These are phyloP conservation scores for Diprion similis DNA, from an alignment of 1,140 invertebrate genomes.

Conservation along the genomic window DNA sequence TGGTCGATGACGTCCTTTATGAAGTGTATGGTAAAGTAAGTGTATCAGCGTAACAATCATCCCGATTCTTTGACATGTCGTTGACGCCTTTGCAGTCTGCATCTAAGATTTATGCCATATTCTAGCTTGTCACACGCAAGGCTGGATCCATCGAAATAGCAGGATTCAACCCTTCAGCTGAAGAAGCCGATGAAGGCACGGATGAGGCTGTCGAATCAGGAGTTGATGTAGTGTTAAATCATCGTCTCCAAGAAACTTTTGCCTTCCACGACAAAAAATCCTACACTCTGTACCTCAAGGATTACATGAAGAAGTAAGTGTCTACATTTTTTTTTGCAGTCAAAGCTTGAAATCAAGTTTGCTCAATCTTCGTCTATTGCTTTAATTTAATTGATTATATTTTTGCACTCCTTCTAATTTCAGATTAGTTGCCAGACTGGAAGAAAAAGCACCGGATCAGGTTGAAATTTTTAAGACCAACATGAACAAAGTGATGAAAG, in stretches of 20 bases:
- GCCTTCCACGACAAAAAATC: slow-evolving; percentile 89
- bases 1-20: slow-evolving; percentile 92
- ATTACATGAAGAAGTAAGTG: slow-evolving; percentile 94
- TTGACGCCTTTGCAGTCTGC: not conserved
- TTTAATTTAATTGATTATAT: slow-evolving; percentile 34
- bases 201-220: slow-evolving; percentile 79
- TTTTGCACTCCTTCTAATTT: not conserved
- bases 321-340: slow-evolving; percentile 16
- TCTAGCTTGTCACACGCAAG: slow-evolving; percentile 74
- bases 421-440: slow-evolving; percentile 82
- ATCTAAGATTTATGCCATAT: slow-evolving; percentile 19
- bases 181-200: slow-evolving; percentile 87
- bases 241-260: slow-evolving; percentile 86
- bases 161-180: slow-evolving; percentile 92
- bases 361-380: slow-evolving; percentile 21
- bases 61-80: slow-evolving; percentile 9
- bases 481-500: slow-evolving; percentile 95
- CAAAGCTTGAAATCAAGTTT: slow-evolving; percentile 12
- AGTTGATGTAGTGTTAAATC: slow-evolving; percentile 93
- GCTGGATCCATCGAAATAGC: slow-evolving; percentile 82
- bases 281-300: slow-evolving; percentile 92
- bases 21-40: slow-evolving; percentile 90
- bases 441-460: slow-evolving; percentile 81
- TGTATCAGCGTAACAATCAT: not conserved
- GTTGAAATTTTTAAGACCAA: slow-evolving; percentile 90